Base-by-base conservation (phyloP, 2,797 vertebrate genomes). In the Darevskia mixta region DNA sequence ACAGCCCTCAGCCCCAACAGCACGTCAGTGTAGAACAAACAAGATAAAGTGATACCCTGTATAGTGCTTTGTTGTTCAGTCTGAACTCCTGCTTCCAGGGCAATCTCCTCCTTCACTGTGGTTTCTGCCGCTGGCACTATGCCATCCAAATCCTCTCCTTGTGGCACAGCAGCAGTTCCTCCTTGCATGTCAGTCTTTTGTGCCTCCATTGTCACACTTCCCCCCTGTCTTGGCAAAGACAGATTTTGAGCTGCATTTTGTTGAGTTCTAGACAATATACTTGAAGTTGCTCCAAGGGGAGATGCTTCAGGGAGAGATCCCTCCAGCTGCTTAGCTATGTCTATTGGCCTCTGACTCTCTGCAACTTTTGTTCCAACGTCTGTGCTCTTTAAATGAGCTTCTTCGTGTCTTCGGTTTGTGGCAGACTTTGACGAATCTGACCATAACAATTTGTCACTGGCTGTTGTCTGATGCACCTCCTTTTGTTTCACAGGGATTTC, bases 31-130 rank as follows among this genome's bases (percentile, higher is more conserved):
- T 7, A 90, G 83, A 67, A 91, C 79, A 91, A 94, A 91, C 71
- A 94, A 95, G 89, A 86, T 88, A 95, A 96, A 96, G 89, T 1
- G 94, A 90, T 97, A 97, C 97, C 97, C 96, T 94, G 94, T 88
- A 3, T 66, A 15, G 49, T 5, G 91, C 61, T 93, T 55, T 66
- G 58, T 89, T 91, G 90, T 93, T 92, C 95, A 86, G 38, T 25
- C 66, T 87, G 85, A 29, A 5, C 9, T 25, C 76, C 92, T 18
- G 90, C 7, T 27, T 92, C 94, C 35, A 81, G 91, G 0, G 1
- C 0, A 0, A 2, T 58, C 41, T 89, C 82, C 13, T 92, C 73
- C 85, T 91, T 61, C 49, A 79, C 87, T 35, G 91, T 45, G 27
- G 43, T 75, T 86, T 61, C 66, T 32, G 10, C 66, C 27, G 27